phyloP scores from a whole-genome alignment of 2,113 vertebrate species.

The Chinchilla lanigera region DNA sequence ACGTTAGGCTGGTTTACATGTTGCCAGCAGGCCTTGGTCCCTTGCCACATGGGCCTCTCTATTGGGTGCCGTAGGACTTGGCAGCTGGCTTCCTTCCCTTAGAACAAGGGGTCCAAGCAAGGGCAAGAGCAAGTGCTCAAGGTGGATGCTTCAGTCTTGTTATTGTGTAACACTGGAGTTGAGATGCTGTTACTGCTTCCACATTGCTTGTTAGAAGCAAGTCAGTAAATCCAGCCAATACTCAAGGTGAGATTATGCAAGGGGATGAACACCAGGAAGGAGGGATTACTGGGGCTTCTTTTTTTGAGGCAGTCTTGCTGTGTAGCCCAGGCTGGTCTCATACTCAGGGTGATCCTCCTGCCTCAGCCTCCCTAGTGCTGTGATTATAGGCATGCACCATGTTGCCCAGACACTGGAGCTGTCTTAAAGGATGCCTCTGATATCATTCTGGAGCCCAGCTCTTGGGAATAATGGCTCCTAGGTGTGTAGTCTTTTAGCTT shows the following conservation, averaged over 20 bases:
- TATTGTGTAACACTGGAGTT: neutral
- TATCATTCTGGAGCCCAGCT: neutral
- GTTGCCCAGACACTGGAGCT: neutral
- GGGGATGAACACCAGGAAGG: neutral
- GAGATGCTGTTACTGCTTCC: conserved; percentile 26
- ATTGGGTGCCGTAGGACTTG: neutral
- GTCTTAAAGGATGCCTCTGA: neutral
- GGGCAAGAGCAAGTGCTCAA: neutral
- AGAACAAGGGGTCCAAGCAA: conserved; percentile 39
- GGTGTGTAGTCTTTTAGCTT: conserved; percentile 13
- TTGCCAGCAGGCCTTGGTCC: conserved; percentile 10
- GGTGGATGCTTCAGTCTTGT: conserved; percentile 18
- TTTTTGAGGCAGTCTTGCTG: neutral
- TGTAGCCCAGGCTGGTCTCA: neutral
- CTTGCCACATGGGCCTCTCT: neutral
- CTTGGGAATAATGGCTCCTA: conserved; percentile 36
- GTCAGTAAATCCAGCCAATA: neutral
- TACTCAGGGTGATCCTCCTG: neutral
- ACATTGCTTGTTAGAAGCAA: conserved; percentile 42
- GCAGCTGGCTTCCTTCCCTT: conserved; percentile 18
- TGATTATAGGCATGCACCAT: neutral
- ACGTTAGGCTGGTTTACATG: conserved; percentile 33
- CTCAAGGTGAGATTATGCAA: neutral
- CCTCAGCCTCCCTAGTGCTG: neutral
- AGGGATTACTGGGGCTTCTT: neutral